Conservation (phyloP, 2,888 invertebrate species). For the Heteropelma amictum region DNA sequence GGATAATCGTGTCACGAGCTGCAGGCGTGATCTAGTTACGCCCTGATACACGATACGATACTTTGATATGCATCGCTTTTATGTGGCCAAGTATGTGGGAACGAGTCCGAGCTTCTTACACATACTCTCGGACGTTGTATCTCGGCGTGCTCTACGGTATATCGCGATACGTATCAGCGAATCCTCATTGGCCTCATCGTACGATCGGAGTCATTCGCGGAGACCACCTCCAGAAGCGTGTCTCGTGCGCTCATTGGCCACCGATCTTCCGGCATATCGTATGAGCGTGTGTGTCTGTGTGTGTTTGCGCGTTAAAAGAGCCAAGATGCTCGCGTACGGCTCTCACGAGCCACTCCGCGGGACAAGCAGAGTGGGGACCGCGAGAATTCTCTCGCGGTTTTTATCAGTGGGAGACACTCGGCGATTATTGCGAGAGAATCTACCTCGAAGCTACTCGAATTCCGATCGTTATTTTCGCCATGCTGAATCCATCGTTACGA, state of each 20-base stretch:
- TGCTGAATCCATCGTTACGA: too few species aligned
- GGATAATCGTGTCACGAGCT: too few species aligned
- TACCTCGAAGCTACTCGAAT: not conserved
- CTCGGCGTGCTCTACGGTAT: conserved; percentile 32
- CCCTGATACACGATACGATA: not conserved
- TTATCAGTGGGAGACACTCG: not conserved
- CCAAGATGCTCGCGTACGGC: conserved; percentile 9
- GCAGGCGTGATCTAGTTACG: too few species aligned
- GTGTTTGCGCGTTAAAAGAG: conserved; percentile 19
- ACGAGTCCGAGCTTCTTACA: not conserved
- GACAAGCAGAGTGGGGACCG: conserved; percentile 18
- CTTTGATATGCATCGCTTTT: not conserved
- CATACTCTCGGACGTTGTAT: conserved; percentile 28
- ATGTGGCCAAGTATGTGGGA: conserved; percentile 15
- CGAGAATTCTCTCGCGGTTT: conserved; percentile 30
- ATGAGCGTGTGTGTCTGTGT: conserved; percentile 14
- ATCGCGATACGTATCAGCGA: conserved; percentile 59
- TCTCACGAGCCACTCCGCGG: conserved; percentile 20
- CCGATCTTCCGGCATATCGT: conserved; percentile 52
- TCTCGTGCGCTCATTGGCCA: conserved; percentile 54
- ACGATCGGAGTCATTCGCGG: conserved; percentile 58
- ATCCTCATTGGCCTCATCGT: conserved; percentile 61
- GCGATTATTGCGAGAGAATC: not conserved
- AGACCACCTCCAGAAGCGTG: conserved; percentile 58
- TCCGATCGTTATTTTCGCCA: too few species aligned